A percentile compares a stretch with the other conserved stretches of the same genome.
Evolutionary conservation across 2,113 vertebrate species (phyloP).

Genomic region (Malurus elegans): DNA sequence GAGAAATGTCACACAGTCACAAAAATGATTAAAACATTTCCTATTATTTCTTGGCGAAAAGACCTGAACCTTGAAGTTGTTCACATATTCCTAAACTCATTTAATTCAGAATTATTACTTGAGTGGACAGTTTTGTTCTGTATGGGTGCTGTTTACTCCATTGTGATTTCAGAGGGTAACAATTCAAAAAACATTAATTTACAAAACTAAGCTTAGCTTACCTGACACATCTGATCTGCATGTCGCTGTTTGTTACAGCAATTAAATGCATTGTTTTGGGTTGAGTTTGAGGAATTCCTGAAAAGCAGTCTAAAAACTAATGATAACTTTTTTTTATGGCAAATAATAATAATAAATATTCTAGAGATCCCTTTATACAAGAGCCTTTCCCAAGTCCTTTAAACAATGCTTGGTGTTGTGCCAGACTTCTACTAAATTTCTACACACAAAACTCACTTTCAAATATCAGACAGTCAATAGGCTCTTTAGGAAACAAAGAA

Average conservation of each 20-base stretch:
- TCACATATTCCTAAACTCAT: neutral
- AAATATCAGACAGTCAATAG: neutral
- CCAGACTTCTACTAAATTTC: neutral
- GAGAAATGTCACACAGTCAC: neutral
- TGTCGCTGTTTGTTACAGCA: neutral
- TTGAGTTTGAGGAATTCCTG: neutral
- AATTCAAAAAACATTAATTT: neutral
- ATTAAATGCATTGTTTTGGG: neutral
- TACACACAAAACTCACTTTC: neutral
- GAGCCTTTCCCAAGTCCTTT: neutral
- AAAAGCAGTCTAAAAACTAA: neutral
- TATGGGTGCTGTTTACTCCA: neutral
- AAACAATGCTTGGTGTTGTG: neutral
- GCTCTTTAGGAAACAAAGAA: neutral
- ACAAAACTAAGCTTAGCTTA: neutral
- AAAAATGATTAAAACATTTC: neutral
- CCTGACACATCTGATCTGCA: neutral
- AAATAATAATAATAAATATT: neutral
- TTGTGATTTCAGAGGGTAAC: neutral
- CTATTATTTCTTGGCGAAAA: neutral
- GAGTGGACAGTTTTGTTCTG: neutral
- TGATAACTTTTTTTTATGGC: neutral
- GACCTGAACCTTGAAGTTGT: neutral
- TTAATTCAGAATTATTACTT: neutral
- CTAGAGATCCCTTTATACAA: neutral